Evolutionary conservation across 2,888 invertebrate genomes (phyloP).

Genomic region (Scaptomyza reducta): DNA sequence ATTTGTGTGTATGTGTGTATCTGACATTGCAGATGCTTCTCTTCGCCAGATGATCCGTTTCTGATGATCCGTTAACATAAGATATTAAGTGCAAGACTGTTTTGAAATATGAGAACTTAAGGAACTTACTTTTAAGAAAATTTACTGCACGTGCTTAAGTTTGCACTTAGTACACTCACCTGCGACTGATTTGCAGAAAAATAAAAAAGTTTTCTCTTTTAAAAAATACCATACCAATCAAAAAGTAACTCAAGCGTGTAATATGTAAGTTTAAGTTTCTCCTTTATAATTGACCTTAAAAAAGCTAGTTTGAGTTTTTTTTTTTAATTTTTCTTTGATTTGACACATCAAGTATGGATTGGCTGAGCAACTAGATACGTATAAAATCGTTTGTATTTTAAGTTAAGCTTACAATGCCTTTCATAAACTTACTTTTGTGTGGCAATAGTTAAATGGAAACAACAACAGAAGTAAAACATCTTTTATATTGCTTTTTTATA

Average conservation of each 20-base stretch:
- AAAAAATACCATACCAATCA: constrained; percentile 8
- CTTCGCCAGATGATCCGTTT: constrained; percentile 44
- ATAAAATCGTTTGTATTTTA: too few species aligned
- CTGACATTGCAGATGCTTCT: constrained; percentile 28
- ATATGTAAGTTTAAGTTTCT: neutral
- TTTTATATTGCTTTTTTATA: too few species aligned
- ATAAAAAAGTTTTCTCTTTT: neutral
- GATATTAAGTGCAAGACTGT: constrained; percentile 23
- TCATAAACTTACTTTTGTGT: too few species aligned
- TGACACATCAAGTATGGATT: too few species aligned
- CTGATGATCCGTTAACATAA: constrained; percentile 56
- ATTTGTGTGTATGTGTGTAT: neutral
- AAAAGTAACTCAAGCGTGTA: constrained; percentile 1
- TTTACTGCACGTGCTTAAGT: constrained; percentile 4
- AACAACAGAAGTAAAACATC: too few species aligned
- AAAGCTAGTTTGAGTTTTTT: neutral
- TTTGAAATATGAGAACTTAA: constrained; percentile 35
- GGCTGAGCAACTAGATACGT: too few species aligned
- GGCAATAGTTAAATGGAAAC: too few species aligned
- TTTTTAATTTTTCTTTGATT: too few species aligned
- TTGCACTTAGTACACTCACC: constrained; percentile 9
- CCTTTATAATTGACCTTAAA: neutral
- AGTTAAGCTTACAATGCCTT: too few species aligned
- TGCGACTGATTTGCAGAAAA: constrained; percentile 11
- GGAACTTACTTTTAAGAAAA: neutral